A percentile compares a stretch with the other conserved stretches of the same genome.
Conservation (phyloP, 2,797 vertebrate genomes). For the Halcyon badia region DNA sequence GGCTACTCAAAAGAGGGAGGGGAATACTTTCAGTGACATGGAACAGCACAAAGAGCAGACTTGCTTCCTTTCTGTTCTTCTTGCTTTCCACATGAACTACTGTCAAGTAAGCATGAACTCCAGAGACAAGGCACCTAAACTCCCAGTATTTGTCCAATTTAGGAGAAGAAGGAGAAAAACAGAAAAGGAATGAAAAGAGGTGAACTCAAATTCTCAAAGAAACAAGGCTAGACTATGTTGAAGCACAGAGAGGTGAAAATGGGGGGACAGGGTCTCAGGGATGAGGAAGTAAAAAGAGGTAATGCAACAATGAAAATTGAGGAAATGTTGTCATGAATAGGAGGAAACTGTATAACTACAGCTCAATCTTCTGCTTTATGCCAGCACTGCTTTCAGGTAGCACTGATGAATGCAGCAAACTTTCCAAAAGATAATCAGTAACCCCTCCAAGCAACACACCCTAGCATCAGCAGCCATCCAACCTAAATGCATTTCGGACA, state of each 20-base stretch:
- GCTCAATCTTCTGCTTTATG: not conserved
- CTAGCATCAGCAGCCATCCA: not conserved
- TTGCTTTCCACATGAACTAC: not conserved
- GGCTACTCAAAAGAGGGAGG: accelerated
- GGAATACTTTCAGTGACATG: not conserved
- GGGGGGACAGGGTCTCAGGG: not conserved
- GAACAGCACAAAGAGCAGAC: not conserved
- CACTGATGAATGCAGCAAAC: not conserved
- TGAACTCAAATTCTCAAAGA: not conserved
- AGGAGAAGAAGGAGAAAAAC: not conserved
- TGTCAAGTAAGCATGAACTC: not conserved
- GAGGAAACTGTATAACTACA: not conserved
- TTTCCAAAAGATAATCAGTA: not conserved
- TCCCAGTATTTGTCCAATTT: not conserved
- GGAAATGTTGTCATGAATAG: not conserved
- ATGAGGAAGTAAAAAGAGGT: not conserved
- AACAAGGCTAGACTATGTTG: not conserved
- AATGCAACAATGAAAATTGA: not conserved
- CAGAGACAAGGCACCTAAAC: not conserved
- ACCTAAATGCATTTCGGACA: not conserved
- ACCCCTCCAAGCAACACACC: not conserved
- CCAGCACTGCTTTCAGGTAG: not conserved
- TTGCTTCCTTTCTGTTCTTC: not conserved
- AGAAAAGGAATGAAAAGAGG: not conserved
- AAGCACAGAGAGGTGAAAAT: not conserved